phyloP scores from a whole-genome alignment of 1,140 invertebrate genomes.

The Caerostris darwini region DNA sequence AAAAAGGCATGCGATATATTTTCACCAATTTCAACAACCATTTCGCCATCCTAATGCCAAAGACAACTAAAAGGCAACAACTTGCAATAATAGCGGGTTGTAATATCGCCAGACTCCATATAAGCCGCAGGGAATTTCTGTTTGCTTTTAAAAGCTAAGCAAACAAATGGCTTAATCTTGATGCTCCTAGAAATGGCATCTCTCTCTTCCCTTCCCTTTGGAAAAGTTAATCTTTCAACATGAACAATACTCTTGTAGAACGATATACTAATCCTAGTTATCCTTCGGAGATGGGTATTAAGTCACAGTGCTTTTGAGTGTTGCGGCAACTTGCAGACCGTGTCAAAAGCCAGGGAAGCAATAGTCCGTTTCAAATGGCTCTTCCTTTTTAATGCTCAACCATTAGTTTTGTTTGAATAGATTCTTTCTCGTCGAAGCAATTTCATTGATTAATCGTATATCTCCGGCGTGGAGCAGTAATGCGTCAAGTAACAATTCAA shows the following conservation, averaged over 20 bases:
- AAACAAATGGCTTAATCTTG: conserved; percentile 17
- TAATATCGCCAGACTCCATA: neutral
- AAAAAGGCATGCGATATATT: neutral
- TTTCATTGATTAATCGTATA: neutral
- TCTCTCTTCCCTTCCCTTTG: neutral
- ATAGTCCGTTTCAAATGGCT: conserved; percentile 40
- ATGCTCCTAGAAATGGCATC: neutral
- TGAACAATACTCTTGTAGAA: neutral
- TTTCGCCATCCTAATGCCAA: neutral
- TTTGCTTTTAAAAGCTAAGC: neutral
- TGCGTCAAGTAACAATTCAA: conserved; percentile 17
- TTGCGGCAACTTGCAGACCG: neutral
- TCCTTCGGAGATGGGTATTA: neutral
- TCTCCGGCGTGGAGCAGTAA: neutral
- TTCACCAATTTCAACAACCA: neutral
- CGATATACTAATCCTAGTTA: neutral
- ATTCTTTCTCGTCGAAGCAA: neutral
- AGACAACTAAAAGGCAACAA: neutral
- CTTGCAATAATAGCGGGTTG: neutral
- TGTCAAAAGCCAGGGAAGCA: neutral
- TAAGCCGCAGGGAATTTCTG: neutral
- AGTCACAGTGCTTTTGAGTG: neutral
- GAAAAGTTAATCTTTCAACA: neutral
- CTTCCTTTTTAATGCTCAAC: conserved; percentile 16
- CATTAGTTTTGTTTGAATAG: conserved; percentile 66